Conservation (phyloP, 2,113 vertebrate species). For the Xiphophorus couchianus region DNA sequence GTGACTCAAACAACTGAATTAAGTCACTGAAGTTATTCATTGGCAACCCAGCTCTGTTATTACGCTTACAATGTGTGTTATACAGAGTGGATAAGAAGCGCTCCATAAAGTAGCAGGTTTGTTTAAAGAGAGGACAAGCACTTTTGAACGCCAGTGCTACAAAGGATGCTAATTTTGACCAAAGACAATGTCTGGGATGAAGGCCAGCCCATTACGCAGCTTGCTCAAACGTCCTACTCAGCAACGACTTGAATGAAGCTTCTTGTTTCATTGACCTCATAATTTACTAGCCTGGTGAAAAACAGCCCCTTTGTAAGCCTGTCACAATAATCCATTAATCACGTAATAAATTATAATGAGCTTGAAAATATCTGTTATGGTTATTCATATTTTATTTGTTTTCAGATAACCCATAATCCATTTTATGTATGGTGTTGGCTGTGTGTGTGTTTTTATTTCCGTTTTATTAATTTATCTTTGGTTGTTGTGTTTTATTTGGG, state of each 20-base stretch:
- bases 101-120: neutral
- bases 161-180: conserved; percentile 19
- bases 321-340: too few species aligned
- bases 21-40: conserved; percentile 24
- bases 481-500: too few species aligned
- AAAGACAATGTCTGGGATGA: neutral
- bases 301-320: too few species aligned
- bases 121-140: neutral
- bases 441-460: too few species aligned
- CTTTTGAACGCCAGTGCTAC: neutral
- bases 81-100: neutral
- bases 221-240: neutral
- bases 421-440: too few species aligned
- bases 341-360: too few species aligned
- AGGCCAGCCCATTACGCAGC: neutral
- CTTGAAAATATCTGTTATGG: too few species aligned
- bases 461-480: too few species aligned
- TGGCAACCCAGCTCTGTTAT: conserved; percentile 16
- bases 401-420: too few species aligned
- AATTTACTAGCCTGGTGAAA: neutral
- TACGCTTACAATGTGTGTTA: neutral
- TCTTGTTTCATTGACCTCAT: neutral
- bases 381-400: too few species aligned
- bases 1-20: conserved; percentile 16
- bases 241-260: neutral